These are phyloP conservation scores for Picathartes gymnocephalus DNA, from an alignment of 2,113 vertebrate genomes.

Conservation along the genomic window DNA sequence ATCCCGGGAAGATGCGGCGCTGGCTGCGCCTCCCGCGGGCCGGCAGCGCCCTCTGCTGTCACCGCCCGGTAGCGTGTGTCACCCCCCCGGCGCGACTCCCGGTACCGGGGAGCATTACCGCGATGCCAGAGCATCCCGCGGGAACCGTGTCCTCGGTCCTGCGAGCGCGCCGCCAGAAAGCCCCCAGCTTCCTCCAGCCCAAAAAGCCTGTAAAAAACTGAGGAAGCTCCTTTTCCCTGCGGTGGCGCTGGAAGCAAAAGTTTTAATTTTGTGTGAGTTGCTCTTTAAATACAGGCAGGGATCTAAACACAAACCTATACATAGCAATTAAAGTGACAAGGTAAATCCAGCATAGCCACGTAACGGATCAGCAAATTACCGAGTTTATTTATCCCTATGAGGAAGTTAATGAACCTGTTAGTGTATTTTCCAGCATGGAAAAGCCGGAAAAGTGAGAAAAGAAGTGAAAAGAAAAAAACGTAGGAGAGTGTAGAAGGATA, in stretches of 20 bases:
- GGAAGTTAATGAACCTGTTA: not conserved
- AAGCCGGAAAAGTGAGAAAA: not conserved
- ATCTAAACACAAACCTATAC: accelerated
- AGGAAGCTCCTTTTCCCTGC: not conserved
- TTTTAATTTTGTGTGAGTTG: not conserved
- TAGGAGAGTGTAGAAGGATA: not conserved
- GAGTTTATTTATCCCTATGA: not conserved
- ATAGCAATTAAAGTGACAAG: not conserved
- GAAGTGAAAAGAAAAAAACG: not conserved
- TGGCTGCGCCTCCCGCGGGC: not conserved
- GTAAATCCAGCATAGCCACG: not conserved
- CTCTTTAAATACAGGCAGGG: not conserved
- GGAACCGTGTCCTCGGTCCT: not conserved
- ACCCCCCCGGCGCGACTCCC: not conserved
- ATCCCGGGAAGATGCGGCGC: not conserved
- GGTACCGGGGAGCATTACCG: not conserved
- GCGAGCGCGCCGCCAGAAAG: not conserved
- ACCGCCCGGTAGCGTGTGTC: not conserved
- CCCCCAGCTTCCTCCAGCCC: too few relatives aligned
- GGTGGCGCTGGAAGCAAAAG: not conserved
- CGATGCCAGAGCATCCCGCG: not conserved
- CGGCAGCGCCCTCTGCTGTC: slow-evolving; percentile 62
- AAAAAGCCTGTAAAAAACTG: not conserved
- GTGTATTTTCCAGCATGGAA: not conserved
- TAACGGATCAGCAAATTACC: not conserved